Conservation (phyloP, 2,113 vertebrate species). For the Rhizomys pruinosus region DNA sequence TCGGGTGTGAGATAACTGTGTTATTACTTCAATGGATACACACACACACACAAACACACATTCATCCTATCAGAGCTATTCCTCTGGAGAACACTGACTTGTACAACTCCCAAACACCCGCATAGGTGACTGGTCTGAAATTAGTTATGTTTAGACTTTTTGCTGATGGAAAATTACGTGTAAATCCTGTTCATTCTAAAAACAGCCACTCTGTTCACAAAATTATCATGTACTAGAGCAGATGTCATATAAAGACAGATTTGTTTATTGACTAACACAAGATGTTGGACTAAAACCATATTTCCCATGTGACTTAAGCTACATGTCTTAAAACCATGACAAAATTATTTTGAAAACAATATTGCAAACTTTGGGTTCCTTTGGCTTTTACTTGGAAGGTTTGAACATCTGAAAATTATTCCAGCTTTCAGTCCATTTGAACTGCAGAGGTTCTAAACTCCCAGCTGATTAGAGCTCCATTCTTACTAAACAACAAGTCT, state of each 20-base stretch:
- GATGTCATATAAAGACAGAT: neutral
- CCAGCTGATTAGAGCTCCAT: slow-evolving; percentile 63
- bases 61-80: too few species aligned
- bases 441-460: slow-evolving; percentile 43
- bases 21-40: too few species aligned
- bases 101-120: neutral
- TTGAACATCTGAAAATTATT: slow-evolving; percentile 27
- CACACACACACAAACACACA: too few species aligned
- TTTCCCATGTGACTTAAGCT: slow-evolving; percentile 28
- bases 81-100: too few species aligned
- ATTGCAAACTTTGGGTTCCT: slow-evolving; percentile 32
- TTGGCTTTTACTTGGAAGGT: slow-evolving; percentile 56
- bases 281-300: neutral
- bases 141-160: neutral
- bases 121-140: too few species aligned
- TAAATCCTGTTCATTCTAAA: neutral
- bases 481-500: slow-evolving; percentile 69
- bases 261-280: neutral
- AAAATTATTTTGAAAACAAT: slow-evolving; percentile 39
- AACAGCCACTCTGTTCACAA: neutral
- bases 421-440: neutral
- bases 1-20: too few species aligned
- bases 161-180: neutral
- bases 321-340: slow-evolving; percentile 57
- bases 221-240: neutral